Base-by-base conservation (phyloP, 2,888 invertebrate species). In the Agrochola macilenta region DNA sequence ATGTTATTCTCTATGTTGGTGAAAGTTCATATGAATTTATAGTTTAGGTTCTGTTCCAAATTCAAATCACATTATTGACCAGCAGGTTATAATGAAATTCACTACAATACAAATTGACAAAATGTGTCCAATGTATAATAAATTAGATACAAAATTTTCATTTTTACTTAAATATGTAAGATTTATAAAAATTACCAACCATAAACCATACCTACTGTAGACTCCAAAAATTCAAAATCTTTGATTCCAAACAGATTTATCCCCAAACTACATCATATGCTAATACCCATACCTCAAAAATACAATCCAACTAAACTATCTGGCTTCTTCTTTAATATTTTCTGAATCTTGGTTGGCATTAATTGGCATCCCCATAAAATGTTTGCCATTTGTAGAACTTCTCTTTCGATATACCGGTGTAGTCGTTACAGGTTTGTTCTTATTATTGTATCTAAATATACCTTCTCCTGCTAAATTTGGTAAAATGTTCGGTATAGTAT, bases 321-420 rank as follows among this genome's bases (percentile, higher is more conserved):
- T 96, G 69, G 92, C 81, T 77, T 96, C 96, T 84, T 96, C 96
- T 82, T 89, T 89, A 58, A 91, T 78, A 46, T 86, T 86, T 83
- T 96, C 96, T 76, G 88, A 83, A 65, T 96, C 95, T 91, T 94
- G 94, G 72, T 88, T 92, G 85, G 90, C 96, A 92, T 97, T 97
- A 71, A 98, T 95, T 20, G 98, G 98, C 97, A 98, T 98, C 64
- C 98, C 98, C 98, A 98, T 98, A 89, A 98, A 98, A 89, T 97
- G 95, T 90, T 97, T 97, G n/a, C 96, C 97, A 93, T 97, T 96
- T 79, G 93, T 91, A 86, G 96, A 93, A 81, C 97, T 94, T 89
- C 96, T 95, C 91, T 97, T 96, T 87, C 95, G 93, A 81, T 93
- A 90, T n/a, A 90, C 83, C 88, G 92, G 93, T 79, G 93, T 91